These are phyloP conservation scores for Stramonita haemastoma DNA, from an alignment of 2,888 invertebrate genomes.

Conservation along the genomic window DNA sequence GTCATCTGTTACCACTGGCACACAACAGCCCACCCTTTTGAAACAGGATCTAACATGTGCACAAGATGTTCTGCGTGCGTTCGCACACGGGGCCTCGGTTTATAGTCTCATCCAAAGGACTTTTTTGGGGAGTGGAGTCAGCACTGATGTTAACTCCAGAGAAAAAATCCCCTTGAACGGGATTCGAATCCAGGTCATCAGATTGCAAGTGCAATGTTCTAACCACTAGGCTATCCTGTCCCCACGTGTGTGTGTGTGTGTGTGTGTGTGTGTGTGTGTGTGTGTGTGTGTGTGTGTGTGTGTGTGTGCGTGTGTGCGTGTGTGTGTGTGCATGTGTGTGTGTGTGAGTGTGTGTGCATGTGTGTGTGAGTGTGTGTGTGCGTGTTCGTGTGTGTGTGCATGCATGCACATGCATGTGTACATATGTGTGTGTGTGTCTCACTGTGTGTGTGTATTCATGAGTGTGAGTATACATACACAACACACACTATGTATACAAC, in stretches of 20 bases:
- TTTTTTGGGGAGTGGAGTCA: no score
- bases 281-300: background rate
- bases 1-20: no score
- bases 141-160: no score
- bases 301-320: background rate
- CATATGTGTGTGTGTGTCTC: background rate
- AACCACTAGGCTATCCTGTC: background rate
- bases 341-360: background rate
- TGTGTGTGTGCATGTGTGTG: background rate
- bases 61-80: no score
- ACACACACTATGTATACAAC: no score
- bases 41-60: no score
- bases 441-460: slow-evolving; percentile 2
- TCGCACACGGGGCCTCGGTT: no score
- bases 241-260: background rate
- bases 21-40: no score
- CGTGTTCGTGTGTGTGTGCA: slow-evolving; percentile 8
- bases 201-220: no score
- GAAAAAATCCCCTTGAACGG: no score
- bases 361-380: slow-evolving; percentile 1
- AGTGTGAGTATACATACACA: background rate
- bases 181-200: no score
- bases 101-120: no score
- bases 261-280: background rate
- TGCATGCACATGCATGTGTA: background rate